Evolutionary conservation across 2,797 vertebrate species (phyloP).

Genomic region (Parauchenoglanis ngamensis): DNA sequence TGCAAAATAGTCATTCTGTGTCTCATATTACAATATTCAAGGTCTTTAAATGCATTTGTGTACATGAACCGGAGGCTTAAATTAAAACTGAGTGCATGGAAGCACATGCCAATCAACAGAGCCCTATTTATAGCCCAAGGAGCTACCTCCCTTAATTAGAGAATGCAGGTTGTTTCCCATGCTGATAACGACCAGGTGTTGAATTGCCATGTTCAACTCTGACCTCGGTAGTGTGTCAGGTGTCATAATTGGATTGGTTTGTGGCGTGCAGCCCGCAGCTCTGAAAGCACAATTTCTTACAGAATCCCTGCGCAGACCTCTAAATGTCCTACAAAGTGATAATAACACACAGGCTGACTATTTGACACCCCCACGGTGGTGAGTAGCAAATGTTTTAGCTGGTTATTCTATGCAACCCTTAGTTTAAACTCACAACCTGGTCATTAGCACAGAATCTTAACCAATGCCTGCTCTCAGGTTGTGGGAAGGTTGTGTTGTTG

Average conservation of each 20-base stretch:
- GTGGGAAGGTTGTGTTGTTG: neutral
- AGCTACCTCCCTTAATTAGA: neutral
- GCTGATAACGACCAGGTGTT: neutral
- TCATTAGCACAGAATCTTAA: neutral
- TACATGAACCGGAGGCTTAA: neutral
- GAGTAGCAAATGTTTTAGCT: neutral
- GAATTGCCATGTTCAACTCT: neutral
- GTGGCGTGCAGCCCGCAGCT: neutral
- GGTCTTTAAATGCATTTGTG: neutral
- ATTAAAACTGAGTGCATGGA: neutral
- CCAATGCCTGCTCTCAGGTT: neutral
- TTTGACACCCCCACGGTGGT: neutral
- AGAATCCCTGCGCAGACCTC: neutral
- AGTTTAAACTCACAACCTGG: neutral
- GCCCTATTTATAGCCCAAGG: neutral
- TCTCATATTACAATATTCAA: neutral
- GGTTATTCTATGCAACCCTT: neutral
- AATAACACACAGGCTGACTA: neutral
- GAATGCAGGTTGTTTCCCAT: neutral
- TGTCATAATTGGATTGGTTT: neutral
- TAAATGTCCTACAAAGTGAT: neutral
- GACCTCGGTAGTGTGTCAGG: neutral
- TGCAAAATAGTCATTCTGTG: neutral
- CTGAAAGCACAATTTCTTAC: neutral
- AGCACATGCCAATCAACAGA: neutral